Conservation (phyloP, 1,140 invertebrate genomes). For the Diprion similis region DNA sequence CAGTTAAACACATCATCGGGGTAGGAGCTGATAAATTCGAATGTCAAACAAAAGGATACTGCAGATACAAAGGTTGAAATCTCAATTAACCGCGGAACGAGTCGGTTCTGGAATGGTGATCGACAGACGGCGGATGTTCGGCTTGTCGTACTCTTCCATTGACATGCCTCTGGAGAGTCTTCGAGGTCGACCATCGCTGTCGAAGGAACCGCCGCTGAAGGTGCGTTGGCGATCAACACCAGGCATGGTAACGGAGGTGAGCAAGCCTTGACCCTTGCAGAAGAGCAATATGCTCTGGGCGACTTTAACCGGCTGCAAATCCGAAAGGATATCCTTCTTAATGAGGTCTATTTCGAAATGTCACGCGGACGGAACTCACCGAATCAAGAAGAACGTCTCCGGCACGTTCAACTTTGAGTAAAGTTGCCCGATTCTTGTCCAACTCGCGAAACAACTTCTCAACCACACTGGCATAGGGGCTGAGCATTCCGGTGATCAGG, state of each 20-base stretch:
- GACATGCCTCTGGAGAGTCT: conserved; percentile 73
- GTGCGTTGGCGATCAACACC: conserved; percentile 71
- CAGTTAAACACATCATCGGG: no score
- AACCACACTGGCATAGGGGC: conserved; percentile 80
- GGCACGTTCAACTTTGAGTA: conserved; percentile 82
- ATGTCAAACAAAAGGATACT: no score
- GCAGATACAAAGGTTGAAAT: no score
- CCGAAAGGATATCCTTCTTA: conserved; percentile 6
- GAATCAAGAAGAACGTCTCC: conserved; percentile 83
- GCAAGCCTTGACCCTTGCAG: conserved; percentile 80
- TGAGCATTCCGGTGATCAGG: conserved; percentile 81
- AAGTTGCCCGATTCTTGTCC: conserved; percentile 81
- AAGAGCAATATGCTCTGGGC: conserved; percentile 82
- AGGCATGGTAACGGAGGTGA: conserved; percentile 76
- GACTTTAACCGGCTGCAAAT: conserved; percentile 76
- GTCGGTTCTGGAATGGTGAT: conserved; percentile 56
- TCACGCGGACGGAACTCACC: conserved; percentile 58
- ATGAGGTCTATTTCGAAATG: conserved; percentile 5
- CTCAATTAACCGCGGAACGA: no score
- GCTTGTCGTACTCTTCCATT: conserved; percentile 86
- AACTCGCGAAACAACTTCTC: conserved; percentile 79
- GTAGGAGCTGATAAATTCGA: no score
- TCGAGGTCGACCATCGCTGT: conserved; percentile 55
- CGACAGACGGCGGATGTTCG: conserved; percentile 77
- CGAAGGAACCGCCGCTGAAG: conserved; percentile 63